Conservation (phyloP, 53 echinoderm and acorn worm genomes). For the Henricia sp. region DNA sequence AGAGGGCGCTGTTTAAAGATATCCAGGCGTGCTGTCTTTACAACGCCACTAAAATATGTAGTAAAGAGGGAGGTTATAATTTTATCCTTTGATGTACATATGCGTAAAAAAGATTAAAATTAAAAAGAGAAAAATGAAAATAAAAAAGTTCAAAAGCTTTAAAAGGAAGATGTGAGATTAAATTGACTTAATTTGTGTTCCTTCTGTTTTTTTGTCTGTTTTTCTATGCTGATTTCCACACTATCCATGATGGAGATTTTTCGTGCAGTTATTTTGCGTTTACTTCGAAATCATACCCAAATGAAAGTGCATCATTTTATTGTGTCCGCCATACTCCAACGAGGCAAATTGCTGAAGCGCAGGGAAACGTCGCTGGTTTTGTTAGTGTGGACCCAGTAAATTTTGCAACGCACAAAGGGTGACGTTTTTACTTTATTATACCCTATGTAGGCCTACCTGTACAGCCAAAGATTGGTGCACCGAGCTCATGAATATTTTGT, state of each 20-base stretch:
- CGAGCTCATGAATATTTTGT: no score
- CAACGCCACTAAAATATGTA: constrained; percentile 7
- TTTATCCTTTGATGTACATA: constrained; percentile 48
- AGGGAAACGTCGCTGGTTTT: no score
- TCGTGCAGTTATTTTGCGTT: no score
- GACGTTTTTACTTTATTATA: no score
- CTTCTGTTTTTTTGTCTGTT: not conserved
- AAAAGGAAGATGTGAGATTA: not conserved
- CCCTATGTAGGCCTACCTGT: not conserved
- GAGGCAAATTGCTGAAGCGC: not conserved
- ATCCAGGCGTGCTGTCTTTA: not conserved
- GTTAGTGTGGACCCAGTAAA: no score
- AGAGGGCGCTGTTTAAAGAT: not conserved
- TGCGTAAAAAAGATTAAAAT: constrained; percentile 42
- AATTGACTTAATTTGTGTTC: not conserved
- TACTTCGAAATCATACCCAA: no score
- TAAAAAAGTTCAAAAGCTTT: constrained; percentile 18
- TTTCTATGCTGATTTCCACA: no score
- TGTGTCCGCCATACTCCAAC: no score
- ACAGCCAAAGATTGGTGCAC: not conserved
- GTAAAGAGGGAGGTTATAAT: constrained; percentile 31
- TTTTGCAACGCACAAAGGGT: no score
- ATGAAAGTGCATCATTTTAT: no score
- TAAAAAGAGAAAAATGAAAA: no score
- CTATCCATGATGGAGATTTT: no score